These are phyloP conservation scores for Scaeva pyrastri DNA, from an alignment of 2,888 invertebrate species.

Conservation along the genomic window DNA sequence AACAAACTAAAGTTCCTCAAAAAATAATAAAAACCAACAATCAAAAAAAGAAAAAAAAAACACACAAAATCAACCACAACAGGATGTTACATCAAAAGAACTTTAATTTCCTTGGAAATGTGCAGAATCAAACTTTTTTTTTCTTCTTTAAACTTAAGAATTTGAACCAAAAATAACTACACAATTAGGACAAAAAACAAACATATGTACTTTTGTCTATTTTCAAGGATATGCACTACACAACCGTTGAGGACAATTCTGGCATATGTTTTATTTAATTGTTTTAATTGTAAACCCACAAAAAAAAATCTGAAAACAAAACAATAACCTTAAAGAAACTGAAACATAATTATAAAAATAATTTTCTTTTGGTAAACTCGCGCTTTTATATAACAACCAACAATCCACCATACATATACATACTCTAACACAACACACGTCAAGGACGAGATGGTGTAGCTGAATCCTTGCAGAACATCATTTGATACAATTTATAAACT, in stretches of 20 bases:
- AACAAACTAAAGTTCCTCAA: not conserved
- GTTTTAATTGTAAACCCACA: conserved; percentile 28
- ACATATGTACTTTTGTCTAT: not conserved
- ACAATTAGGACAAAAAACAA: not conserved
- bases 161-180: not conserved
- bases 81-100: conserved; percentile 32
- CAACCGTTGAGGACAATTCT: not conserved
- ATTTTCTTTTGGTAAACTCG: conserved; percentile 23
- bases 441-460: not conserved
- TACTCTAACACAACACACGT: not conserved
- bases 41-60: not conserved
- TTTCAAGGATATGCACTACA: not conserved
- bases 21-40: not conserved
- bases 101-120: conserved; percentile 16
- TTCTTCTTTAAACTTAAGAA: not conserved
- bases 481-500: conserved; percentile 17
- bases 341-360: conserved; percentile 39
- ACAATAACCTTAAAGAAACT: conserved; percentile 1
- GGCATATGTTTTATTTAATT: conserved; percentile 7
- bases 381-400: not conserved
- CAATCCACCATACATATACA: too few relatives aligned
- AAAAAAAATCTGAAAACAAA: not conserved
- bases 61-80: not conserved
- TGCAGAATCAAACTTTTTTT: not conserved
- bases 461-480: conserved; percentile 1